phyloP scores from a whole-genome alignment of 2,888 invertebrate genomes.

The Biston stratarius region DNA sequence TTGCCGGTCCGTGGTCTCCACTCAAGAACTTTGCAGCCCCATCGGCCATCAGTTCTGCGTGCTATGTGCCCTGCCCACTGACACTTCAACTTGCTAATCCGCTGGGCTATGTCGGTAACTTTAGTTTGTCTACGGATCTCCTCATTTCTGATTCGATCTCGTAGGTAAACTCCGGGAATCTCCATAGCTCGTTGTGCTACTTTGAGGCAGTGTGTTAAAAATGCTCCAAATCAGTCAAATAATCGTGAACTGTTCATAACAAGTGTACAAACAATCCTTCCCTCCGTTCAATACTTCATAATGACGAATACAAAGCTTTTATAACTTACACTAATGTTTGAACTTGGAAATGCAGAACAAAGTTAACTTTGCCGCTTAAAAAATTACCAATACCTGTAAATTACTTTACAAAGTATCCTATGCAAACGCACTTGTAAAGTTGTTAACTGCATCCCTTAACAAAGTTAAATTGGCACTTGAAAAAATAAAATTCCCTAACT shows the following conservation, averaged over 20 bases:
- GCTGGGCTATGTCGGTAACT: too few species aligned
- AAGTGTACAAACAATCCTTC: constrained; percentile 21
- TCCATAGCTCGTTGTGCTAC: too few species aligned
- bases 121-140: too few species aligned
- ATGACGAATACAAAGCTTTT: constrained; percentile 29
- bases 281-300: constrained; percentile 27
- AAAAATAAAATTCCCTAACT: constrained; percentile 2
- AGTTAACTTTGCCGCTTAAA: constrained; percentile 16
- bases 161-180: too few species aligned
- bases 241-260: constrained; percentile 25
- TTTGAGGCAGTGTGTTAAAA: not conserved
- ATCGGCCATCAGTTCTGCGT: too few species aligned
- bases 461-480: constrained; percentile 7
- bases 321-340: constrained; percentile 29
- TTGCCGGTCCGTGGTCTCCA: too few species aligned
- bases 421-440: constrained; percentile 6
- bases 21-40: too few species aligned
- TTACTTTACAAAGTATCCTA: not conserved
- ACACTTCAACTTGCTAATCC: too few species aligned
- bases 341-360: constrained; percentile 12
- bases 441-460: constrained; percentile 5
- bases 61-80: too few species aligned
- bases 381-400: not conserved
- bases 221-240: constrained; percentile 19
- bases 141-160: too few species aligned